Evolutionary conservation across 2,888 invertebrate species (phyloP), one percentile per base, ranked within the genome.

Genomic region (Agelastica alni): DNA sequence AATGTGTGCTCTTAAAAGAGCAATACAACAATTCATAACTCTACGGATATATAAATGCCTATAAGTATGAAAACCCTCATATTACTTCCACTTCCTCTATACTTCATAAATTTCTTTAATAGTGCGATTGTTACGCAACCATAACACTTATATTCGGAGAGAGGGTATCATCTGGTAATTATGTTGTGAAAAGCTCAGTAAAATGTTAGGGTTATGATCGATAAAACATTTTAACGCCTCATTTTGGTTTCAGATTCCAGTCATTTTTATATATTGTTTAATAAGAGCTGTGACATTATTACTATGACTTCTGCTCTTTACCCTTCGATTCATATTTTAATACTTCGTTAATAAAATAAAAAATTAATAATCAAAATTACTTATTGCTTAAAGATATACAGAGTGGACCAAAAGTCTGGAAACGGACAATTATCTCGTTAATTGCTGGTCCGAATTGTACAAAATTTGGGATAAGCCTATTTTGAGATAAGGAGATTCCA

Each of bases 241-340:
- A 51, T 49, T 44, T 39, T 36, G 28, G 34, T 14, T 34, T 47
- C 41, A 49, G 55, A 37, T 47, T 51, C 51, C 55, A 4, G 7
- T 2, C 47, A 49, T 55, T 58, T 58, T 58, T 51, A 58, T 53
- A 26, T 51, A 44, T 49, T 43, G 28, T 43, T 58, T 58, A 52
- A 54, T 58, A 54, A 52, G 32, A 13, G 6, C 1, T 32, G 7
- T 12, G 12, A 32, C 12, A 12, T 32, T 32, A 13, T 32, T 10
- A 26, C n/a, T n/a, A n/a, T n/a, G n/a, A n/a, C n/a, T n/a, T n/a
- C n/a, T n/a, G n/a, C n/a, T n/a, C n/a, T n/a, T n/a, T n/a, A n/a
- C n/a, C n/a, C n/a, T n/a, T n/a, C n/a, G n/a, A n/a, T n/a, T n/a
- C n/a, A n/a, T n/a, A n/a, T n/a, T n/a, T n/a, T n/a, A n/a, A n/a